Evolutionary conservation across 2,888 invertebrate species (phyloP).

Genomic region (Epirrhoe tristata): DNA sequence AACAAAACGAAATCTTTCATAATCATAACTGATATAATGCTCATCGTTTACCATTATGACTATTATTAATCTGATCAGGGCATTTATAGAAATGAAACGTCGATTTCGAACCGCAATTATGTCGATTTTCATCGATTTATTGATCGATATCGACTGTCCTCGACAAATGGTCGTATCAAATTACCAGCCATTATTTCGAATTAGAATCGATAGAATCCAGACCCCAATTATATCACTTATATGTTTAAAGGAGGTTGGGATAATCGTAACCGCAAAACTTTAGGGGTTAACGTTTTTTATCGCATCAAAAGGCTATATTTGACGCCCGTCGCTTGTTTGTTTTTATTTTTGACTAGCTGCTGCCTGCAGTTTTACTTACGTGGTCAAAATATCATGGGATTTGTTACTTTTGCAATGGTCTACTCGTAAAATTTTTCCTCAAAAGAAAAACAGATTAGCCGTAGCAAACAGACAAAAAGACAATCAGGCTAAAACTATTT

Average conservation of each 20-base stretch:
- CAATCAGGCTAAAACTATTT: too few relatives aligned
- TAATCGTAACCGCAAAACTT: constrained; percentile 76
- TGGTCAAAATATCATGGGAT: too few relatives aligned
- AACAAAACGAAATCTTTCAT: constrained; percentile 42
- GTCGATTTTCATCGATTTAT: constrained; percentile 84
- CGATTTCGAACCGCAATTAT: constrained; percentile 79
- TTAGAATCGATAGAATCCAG: constrained; percentile 83
- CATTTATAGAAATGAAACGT: constrained; percentile 85
- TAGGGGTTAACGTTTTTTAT: constrained; percentile 51
- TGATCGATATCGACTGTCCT: constrained; percentile 85
- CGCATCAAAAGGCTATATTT: constrained; percentile 49
- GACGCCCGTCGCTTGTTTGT: constrained; percentile 50
- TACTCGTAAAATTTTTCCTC: too few relatives aligned
- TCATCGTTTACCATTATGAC: constrained; percentile 79
- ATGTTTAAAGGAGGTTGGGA: constrained; percentile 84
- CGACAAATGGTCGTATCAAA: constrained; percentile 82
- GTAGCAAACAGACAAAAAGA: too few relatives aligned
- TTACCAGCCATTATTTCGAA: constrained; percentile 83
- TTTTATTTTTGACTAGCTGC: constrained; percentile 46
- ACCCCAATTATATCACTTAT: constrained; percentile 86
- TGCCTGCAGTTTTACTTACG: too few relatives aligned
- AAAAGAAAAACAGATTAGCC: too few relatives aligned
- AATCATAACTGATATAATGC: constrained; percentile 57
- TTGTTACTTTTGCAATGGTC: too few relatives aligned
- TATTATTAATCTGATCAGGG: constrained; percentile 82